Evolutionary conservation across 2,113 vertebrate genomes (phyloP), one percentile per base, ranked within the genome.

Genomic region (Rhineura floridana): DNA sequence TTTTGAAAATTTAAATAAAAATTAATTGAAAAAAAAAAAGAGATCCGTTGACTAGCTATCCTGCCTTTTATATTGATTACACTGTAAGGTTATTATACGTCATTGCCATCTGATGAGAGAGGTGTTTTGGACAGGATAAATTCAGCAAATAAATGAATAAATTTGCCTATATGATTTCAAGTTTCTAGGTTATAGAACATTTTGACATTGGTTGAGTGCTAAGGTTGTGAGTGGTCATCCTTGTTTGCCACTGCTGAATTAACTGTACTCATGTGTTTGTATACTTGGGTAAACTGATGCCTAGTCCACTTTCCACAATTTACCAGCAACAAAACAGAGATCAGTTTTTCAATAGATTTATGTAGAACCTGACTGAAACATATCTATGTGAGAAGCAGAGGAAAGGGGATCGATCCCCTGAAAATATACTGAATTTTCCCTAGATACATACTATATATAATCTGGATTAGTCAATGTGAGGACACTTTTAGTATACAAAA

Each of bases 321-420:
- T 55, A 13, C 25, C 44, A 50, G 28, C 89, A 87, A 88, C 17
- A 59, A 91, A 86, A 46, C 90, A 90, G 84, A 91, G 91, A 93
- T 73, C 50, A 86, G 3, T 46, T 91, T 94, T 89, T 73, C 70
- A 48, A 65, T 36, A 0, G 0, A 0, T 0, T 52, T 87, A 90
- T 89, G 85, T 1, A 88, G 48, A 44, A 21, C 12, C 50, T 48
- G 79, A 1, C 0, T 85, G 92, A 86, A 73, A 42, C 78, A 84
- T 39, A 36, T 46, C 39, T 63, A 75, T 85, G 80, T 89, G 36
- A 81, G 8, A 89, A 6, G 25, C 33, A 87, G 91, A 8, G 62
- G 62, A 81, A 90, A 77, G 0, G 75, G 65, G 28, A 39, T 0
- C 0, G n/a, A n/a, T n/a, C n/a, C 59, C 70, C 17, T 73, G 19